phyloP scores from a whole-genome alignment of 2,888 invertebrate species.

The Papilio gigon region DNA sequence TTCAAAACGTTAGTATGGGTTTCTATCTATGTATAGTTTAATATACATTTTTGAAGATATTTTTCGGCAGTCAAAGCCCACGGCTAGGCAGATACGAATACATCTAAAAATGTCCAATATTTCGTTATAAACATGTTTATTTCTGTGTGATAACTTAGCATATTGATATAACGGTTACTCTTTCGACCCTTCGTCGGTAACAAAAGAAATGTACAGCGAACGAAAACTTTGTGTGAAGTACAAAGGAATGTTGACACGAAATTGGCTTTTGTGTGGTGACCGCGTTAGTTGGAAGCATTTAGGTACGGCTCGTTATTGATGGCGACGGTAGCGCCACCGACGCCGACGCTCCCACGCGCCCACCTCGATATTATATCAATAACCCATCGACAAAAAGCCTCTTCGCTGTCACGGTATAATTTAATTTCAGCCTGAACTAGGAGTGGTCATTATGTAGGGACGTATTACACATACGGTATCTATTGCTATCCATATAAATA shows the following conservation, averaged over 20 bases:
- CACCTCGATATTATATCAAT: conserved; percentile 76
- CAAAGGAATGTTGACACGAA: conserved; percentile 48
- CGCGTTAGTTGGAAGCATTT: conserved; percentile 55
- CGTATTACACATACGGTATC: conserved; percentile 49
- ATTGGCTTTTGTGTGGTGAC: conserved; percentile 60
- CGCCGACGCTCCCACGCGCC: conserved; percentile 70
- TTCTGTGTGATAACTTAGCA: not conserved
- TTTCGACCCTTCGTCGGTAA: conserved; percentile 8
- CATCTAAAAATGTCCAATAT: not conserved
- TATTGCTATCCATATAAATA: conserved; percentile 44
- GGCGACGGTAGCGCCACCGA: conserved; percentile 65
- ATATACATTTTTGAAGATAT: no score
- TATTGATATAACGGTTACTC: conserved; percentile 3
- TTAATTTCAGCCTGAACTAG: conserved; percentile 76
- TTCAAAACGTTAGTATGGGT: no score
- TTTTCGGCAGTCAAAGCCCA: no score
- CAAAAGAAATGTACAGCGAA: conserved; percentile 11
- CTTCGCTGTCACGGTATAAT: conserved; percentile 67
- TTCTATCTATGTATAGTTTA: no score
- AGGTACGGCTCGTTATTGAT: conserved; percentile 62
- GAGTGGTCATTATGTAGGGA: conserved; percentile 63
- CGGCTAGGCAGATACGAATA: no score
- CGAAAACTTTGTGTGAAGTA: conserved; percentile 40
- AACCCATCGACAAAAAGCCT: conserved; percentile 77
- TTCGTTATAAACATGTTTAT: not conserved